Conservation (phyloP, 2,797 vertebrate genomes). For the Botia almorhae region DNA sequence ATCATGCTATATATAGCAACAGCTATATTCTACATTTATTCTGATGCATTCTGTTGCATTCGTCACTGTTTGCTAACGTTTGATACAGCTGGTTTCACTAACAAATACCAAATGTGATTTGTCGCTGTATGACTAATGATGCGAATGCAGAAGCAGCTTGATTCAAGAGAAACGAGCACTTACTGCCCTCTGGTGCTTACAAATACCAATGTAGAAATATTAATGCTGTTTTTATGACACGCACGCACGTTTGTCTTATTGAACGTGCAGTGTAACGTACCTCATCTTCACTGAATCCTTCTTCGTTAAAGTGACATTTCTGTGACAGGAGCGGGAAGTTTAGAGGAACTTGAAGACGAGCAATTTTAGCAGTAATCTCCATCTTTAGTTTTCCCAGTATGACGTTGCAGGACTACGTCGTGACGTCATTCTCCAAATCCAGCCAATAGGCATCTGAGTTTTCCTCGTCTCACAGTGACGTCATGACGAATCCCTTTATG, state of each 20-base stretch:
- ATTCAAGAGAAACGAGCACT: neutral
- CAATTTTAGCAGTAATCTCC: constrained; percentile 14
- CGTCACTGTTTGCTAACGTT: too few relatives aligned
- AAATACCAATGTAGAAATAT: too few relatives aligned
- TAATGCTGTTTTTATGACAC: too few relatives aligned
- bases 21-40: too few relatives aligned
- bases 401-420: constrained; percentile 12
- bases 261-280: constrained; percentile 10
- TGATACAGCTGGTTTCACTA: too few relatives aligned
- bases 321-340: too few relatives aligned
- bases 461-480: constrained; percentile 31
- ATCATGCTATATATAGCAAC: too few relatives aligned
- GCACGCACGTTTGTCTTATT: neutral
- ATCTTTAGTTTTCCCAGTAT: neutral
- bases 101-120: too few relatives aligned
- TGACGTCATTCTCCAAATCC: constrained; percentile 46
- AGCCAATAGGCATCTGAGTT: constrained; percentile 46
- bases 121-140: too few relatives aligned
- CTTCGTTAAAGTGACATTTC: too few relatives aligned
- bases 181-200: constrained; percentile 3
- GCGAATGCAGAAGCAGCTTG: neutral
- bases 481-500: constrained; percentile 38
- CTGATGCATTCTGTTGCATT: too few relatives aligned
- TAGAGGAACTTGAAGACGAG: neutral
- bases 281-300: constrained; percentile 15